Conservation (phyloP, 2,888 invertebrate genomes). For the Allophyes oxyacanthae region DNA sequence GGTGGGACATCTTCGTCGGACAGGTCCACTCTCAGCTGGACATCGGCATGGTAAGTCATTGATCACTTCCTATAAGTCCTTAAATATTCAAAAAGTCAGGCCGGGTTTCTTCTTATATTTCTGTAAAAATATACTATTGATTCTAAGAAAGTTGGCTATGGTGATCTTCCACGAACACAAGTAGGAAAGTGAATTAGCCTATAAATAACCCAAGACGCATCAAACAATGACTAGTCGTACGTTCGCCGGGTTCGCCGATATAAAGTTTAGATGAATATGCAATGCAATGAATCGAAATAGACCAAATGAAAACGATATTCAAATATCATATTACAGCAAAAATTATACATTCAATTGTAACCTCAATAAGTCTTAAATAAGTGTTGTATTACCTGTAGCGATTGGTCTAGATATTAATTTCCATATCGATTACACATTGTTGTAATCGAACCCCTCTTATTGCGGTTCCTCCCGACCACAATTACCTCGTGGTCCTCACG, state of each 20-base stretch:
- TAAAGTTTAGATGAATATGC: conserved; percentile 32
- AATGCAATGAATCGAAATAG: conserved; percentile 36
- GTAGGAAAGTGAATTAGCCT: conserved; percentile 29
- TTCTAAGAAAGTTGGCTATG: conserved; percentile 35
- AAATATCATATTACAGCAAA: conserved; percentile 42
- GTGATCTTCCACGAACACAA: conserved; percentile 30
- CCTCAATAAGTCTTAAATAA: conserved; percentile 52
- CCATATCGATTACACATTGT: conserved; percentile 54
- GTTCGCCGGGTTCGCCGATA: conserved; percentile 1
- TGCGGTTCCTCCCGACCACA: conserved; percentile 69
- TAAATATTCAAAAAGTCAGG: neutral
- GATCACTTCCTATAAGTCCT: conserved; percentile 6
- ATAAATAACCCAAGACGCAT: conserved; percentile 30
- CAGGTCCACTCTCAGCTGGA: conserved; percentile 94
- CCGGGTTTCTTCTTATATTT: neutral
- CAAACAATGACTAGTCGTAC: conserved; percentile 22
- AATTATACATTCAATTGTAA: conserved; percentile 39
- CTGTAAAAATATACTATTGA: neutral
- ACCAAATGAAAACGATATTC: conserved; percentile 42
- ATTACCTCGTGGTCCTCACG: conserved; percentile 43
- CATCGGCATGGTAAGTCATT: conserved; percentile 93
- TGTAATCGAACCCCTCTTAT: conserved; percentile 53
- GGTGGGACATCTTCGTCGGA: conserved; percentile 98
- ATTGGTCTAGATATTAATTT: conserved; percentile 57
- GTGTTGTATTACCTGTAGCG: conserved; percentile 43